Percentiles rank a stretch among this genome's conserved stretches.
phyloP scores from a whole-genome alignment of 2,888 invertebrate genomes.

The Macropis europaea region DNA sequence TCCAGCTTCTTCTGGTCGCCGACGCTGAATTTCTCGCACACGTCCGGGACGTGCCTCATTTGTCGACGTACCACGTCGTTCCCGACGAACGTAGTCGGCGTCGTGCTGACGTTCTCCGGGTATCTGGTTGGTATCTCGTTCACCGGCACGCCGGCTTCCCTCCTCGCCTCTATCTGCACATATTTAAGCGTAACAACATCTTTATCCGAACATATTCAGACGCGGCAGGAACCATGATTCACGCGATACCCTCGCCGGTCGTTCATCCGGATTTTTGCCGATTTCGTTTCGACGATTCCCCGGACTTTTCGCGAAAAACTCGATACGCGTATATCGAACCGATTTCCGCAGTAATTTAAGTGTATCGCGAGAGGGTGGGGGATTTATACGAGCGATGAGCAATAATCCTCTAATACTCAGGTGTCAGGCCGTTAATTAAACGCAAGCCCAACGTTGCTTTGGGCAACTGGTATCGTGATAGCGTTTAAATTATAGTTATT shows the following conservation, averaged over 20 bases:
- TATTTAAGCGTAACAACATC: slow-evolving; percentile 6
- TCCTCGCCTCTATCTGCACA: slow-evolving; percentile 49
- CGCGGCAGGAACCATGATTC: no score
- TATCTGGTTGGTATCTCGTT: not conserved
- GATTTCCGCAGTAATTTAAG: not conserved
- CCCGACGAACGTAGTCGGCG: slow-evolving; percentile 4
- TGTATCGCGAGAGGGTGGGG: slow-evolving; percentile 18
- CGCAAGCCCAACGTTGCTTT: slow-evolving; percentile 33
- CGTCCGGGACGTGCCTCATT: slow-evolving; percentile 68
- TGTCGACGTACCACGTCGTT: slow-evolving; percentile 60
- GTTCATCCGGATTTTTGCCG: no score
- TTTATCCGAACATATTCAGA: no score
- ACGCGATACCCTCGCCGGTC: no score
- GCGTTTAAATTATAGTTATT: slow-evolving; percentile 59
- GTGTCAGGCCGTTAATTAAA: slow-evolving; percentile 62
- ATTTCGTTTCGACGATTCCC: no score
- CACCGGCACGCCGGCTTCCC: not conserved
- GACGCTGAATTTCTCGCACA: slow-evolving; percentile 83
- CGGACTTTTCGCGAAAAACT: no score
- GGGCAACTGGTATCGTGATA: slow-evolving; percentile 49
- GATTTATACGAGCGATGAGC: slow-evolving; percentile 48
- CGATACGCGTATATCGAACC: no score
- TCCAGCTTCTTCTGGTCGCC: slow-evolving; percentile 83
- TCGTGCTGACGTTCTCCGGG: not conserved
- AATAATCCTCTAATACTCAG: slow-evolving; percentile 51